Percentiles rank a stretch among this genome's conserved stretches.
These are phyloP conservation scores for Eolophus roseicapilla DNA, from an alignment of 2,113 vertebrate species.

Conservation along the genomic window DNA sequence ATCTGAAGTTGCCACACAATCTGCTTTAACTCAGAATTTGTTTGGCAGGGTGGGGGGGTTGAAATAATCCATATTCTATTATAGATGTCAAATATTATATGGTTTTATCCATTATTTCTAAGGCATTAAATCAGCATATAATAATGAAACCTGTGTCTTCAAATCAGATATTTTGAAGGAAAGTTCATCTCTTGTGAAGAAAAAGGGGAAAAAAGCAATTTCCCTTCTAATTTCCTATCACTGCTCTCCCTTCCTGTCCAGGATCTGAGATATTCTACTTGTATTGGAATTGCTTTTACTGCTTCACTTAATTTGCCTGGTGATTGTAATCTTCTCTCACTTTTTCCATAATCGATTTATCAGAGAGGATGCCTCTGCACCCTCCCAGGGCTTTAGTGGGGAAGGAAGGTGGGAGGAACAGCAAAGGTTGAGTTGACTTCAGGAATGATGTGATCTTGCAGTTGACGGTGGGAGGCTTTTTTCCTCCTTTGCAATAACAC, in stretches of 20 bases:
- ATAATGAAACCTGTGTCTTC: not conserved
- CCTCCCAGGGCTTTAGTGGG: not conserved
- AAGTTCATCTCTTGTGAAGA: not conserved
- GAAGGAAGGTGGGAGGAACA: not conserved
- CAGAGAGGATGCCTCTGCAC: not conserved
- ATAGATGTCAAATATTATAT: not conserved
- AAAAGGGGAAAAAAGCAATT: not conserved
- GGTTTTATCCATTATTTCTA: conserved; percentile 8
- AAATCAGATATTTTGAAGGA: not conserved
- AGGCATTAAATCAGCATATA: conserved; percentile 31
- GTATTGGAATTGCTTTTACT: not conserved
- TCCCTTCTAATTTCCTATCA: not conserved
- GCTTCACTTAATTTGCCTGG: not conserved
- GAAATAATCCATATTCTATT: not conserved
- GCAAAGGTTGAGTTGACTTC: not conserved
- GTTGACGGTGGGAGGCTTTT: conserved; percentile 22
- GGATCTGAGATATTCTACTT: not conserved
- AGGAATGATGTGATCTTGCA: conserved; percentile 21
- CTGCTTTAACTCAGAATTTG: not conserved
- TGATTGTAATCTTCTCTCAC: not conserved
- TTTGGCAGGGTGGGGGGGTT: not conserved
- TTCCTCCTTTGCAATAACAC: conserved; percentile 39
- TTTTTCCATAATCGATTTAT: not conserved
- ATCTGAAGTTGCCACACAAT: conserved; percentile 13
- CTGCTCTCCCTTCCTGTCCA: not conserved